phyloP scores from a whole-genome alignment of 2,113 vertebrate species.

The Phodopus roborovskii region DNA sequence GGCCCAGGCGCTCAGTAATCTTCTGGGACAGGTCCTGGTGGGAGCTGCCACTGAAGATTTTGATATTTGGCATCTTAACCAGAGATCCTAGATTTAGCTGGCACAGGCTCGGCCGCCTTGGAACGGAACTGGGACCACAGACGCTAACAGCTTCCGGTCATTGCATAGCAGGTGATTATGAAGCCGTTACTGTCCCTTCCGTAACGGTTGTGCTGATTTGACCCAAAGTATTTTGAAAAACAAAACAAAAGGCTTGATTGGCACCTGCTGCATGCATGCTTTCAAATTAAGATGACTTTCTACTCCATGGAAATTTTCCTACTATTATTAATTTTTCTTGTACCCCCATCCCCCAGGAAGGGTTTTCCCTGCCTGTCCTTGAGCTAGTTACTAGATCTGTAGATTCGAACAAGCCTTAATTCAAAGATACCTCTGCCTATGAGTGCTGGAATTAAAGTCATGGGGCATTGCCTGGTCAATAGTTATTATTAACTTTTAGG shows the following conservation, averaged over 20 bases:
- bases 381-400: not conserved
- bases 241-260: not conserved
- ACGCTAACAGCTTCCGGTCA: not conserved
- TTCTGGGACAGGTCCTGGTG: constrained; percentile 88
- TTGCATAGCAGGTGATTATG: not conserved
- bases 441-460: not conserved
- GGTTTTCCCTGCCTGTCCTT: not conserved
- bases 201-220: accelerated
- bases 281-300: not conserved
- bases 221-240: accelerated
- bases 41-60: constrained; percentile 88
- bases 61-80: constrained; percentile 87
- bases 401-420: not conserved
- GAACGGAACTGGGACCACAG: not conserved
- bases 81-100: not conserved
- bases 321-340: not conserved
- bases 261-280: not conserved
- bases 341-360: not conserved
- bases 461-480: not conserved
- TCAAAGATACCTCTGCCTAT: not conserved
- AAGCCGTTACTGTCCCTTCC: not conserved
- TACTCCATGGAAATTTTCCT: not conserved
- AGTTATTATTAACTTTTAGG: not conserved
- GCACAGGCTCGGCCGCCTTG: accelerated
- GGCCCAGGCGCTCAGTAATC: constrained; percentile 85